These are phyloP conservation scores for Andrena flavipes DNA, from an alignment of 2,888 invertebrate species.

Conservation along the genomic window DNA sequence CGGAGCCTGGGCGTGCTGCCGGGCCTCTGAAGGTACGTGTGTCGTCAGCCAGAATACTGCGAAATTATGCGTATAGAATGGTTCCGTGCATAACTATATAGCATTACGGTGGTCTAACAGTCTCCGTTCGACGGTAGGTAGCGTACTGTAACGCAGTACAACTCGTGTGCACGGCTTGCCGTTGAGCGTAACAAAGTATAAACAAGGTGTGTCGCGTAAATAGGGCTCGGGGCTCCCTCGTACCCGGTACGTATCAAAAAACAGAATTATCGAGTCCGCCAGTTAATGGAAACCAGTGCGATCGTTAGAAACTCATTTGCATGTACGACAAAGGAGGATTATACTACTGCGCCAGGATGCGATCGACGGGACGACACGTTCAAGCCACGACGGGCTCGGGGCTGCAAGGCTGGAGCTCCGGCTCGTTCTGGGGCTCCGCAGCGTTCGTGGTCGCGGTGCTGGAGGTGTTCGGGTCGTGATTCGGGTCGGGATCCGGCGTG, in stretches of 20 bases:
- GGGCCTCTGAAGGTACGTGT: constrained; percentile 28
- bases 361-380: constrained; percentile 47
- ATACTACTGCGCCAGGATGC: constrained; percentile 11
- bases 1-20: constrained; percentile 20
- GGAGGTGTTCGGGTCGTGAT: constrained; percentile 80
- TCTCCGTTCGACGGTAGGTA: background rate
- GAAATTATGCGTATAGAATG: constrained; percentile 43
- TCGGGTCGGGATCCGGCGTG: constrained; percentile 83
- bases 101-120: constrained; percentile 6
- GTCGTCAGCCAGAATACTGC: constrained; percentile 38
- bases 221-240: background rate
- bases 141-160: background rate
- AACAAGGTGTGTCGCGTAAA: constrained; percentile 10
- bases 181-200: constrained; percentile 28
- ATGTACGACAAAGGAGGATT: constrained; percentile 21
- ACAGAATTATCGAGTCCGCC: constrained; percentile 15
- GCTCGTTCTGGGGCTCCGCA: constrained; percentile 80
- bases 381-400: constrained; percentile 83
- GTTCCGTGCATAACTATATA: constrained; percentile 32
- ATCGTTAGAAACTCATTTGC: constrained; percentile 35
- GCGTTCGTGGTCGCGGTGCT: constrained; percentile 72
- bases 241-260: constrained; percentile 9
- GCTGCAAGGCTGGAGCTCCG: constrained; percentile 82
- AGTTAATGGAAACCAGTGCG: constrained; percentile 46
- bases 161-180: background rate